phyloP scores from a whole-genome alignment of 2,113 vertebrate species.

The Antechinus flavipes region DNA sequence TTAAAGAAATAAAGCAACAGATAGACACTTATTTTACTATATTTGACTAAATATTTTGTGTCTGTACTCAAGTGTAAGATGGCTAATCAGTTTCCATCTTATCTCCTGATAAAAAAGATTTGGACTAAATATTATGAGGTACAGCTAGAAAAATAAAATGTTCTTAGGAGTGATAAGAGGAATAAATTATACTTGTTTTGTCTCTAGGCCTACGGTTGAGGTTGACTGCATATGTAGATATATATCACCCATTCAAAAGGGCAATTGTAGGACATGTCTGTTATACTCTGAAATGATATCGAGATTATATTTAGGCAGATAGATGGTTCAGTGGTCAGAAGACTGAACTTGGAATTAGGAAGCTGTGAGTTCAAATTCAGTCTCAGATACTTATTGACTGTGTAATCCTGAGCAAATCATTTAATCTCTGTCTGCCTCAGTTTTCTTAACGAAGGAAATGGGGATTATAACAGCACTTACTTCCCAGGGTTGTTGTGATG shows the following conservation, averaged over 20 bases:
- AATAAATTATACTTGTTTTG: conserved; percentile 53
- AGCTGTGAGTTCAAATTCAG: not conserved
- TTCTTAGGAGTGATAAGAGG: not conserved
- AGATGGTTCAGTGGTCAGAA: not conserved
- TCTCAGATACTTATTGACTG: not conserved
- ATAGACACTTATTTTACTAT: not conserved
- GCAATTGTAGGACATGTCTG: not conserved
- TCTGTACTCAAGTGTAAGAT: not conserved
- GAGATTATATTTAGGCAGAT: not conserved
- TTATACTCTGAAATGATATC: not conserved
- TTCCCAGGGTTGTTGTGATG: not conserved
- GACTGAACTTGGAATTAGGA: not conserved
- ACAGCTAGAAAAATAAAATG: not conserved
- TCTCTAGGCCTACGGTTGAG: conserved; percentile 4
- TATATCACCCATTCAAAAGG: conserved; percentile 20
- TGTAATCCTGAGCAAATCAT: not conserved
- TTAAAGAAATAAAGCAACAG: not conserved
- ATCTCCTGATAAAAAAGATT: conserved; percentile 2
- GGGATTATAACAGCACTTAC: not conserved
- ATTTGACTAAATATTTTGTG: not conserved
- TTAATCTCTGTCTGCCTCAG: not conserved
- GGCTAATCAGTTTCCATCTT: not conserved
- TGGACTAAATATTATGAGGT: not conserved
- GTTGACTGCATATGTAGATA: not conserved
- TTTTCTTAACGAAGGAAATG: not conserved